Conservation (phyloP, 2,888 invertebrate species). For the Perithous albicinctus region DNA sequence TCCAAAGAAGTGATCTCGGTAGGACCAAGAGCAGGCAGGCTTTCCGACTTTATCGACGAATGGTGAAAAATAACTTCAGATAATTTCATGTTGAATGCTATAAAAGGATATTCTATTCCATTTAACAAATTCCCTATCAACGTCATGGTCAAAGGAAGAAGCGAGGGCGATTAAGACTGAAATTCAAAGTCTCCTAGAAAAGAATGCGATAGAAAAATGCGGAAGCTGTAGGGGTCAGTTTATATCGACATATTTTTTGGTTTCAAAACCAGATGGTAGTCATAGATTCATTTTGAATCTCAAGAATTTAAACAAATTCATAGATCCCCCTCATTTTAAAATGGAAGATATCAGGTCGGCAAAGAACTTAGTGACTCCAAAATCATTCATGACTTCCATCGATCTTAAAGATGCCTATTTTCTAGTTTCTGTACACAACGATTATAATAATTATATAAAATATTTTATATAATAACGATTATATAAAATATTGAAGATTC, state of each 20-base stretch:
- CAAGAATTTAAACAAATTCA: background rate
- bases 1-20: conserved; percentile 45
- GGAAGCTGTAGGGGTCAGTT: background rate
- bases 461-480: too few relatives aligned
- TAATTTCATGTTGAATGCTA: background rate
- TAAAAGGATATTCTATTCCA: background rate
- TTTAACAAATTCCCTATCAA: background rate
- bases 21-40: conserved; percentile 37
- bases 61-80: conserved; percentile 11
- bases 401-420: background rate
- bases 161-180: background rate
- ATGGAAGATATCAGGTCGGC: conserved; percentile 3
- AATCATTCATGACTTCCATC: background rate
- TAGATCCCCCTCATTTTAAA: background rate
- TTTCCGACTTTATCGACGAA: conserved; percentile 26
- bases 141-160: background rate
- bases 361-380: background rate
- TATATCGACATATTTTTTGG: background rate
- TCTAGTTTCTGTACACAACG: too few relatives aligned
- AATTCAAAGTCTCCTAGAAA: background rate
- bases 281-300: background rate
- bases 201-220: background rate
- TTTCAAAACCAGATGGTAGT: background rate
- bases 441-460: too few relatives aligned
- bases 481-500: too few relatives aligned